Evolutionary conservation across 2,888 invertebrate genomes (phyloP).

Genomic region (Tolmerus cingulatus): DNA sequence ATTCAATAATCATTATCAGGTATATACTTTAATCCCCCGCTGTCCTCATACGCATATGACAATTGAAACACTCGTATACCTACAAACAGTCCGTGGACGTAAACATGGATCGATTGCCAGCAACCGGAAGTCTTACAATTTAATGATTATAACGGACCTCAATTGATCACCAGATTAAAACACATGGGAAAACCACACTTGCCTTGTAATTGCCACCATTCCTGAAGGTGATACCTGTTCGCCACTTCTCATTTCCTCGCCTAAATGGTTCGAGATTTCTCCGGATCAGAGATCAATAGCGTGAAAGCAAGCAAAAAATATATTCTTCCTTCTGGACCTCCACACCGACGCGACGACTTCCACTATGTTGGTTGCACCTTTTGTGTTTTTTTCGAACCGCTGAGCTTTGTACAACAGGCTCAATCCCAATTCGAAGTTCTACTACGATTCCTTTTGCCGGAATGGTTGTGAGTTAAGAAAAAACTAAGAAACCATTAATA

Average conservation of each 20-base stretch:
- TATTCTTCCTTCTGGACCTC: neutral
- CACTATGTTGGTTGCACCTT: conserved; percentile 13
- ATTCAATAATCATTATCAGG: neutral
- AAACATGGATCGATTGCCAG: neutral
- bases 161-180: conserved; percentile 2
- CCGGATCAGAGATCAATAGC: conserved; percentile 16
- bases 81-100: neutral
- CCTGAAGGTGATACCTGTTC: neutral
- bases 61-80: neutral
- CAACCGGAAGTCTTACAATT: conserved; percentile 16
- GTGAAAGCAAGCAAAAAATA: neutral
- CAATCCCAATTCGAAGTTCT: conserved; percentile 6
- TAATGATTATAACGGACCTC: conserved; percentile 9
- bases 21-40: neutral
- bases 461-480: neutral
- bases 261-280: neutral
- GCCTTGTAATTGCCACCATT: conserved; percentile 16
- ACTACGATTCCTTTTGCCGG: conserved; percentile 28
- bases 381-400: neutral
- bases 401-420: neutral
- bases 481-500: conserved; percentile 18
- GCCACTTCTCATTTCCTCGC: neutral
- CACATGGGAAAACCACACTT: conserved; percentile 2
- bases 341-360: neutral
- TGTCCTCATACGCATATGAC: neutral